Conservation (phyloP, 1,140 invertebrate species). For the Hermatobates lingyangjiaoensis region DNA sequence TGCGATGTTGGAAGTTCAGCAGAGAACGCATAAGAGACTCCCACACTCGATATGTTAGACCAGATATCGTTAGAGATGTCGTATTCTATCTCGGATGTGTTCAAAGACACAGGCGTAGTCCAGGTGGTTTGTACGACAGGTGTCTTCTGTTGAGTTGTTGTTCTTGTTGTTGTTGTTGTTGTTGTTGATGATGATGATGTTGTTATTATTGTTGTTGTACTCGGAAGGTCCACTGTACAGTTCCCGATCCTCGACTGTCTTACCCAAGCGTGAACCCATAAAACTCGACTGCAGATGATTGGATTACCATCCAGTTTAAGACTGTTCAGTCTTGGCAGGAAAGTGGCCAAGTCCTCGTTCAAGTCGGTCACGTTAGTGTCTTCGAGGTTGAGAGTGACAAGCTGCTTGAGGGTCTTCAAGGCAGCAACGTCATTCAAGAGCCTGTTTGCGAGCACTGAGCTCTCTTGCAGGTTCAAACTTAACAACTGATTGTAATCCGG, state of each 20-base stretch:
- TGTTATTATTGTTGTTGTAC: not conserved
- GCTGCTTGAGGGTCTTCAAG: slow-evolving; percentile 41
- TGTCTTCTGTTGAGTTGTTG: not conserved
- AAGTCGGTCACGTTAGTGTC: slow-evolving; percentile 38
- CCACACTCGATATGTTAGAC: slow-evolving; percentile 2
- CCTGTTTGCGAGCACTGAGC: slow-evolving; percentile 43
- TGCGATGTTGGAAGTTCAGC: slow-evolving; percentile 10
- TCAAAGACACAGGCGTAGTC: slow-evolving; percentile 6
- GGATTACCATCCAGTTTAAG: slow-evolving; percentile 38
- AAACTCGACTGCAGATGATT: slow-evolving; percentile 37
- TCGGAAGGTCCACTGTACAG: not conserved
- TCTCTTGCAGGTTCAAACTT: slow-evolving; percentile 49
- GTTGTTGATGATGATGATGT: not conserved
- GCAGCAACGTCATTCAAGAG: slow-evolving; percentile 47
- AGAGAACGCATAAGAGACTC: slow-evolving; percentile 9
- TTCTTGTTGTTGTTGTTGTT: not conserved
- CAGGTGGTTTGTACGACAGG: slow-evolving; percentile 25
- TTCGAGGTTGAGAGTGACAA: slow-evolving; percentile 47
- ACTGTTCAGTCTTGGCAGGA: slow-evolving; percentile 42
- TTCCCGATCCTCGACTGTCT: not conserved
- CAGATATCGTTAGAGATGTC: slow-evolving; percentile 9
- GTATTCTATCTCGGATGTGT: not conserved
- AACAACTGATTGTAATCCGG: slow-evolving; percentile 45
- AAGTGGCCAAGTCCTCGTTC: slow-evolving; percentile 42
- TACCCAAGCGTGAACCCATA: slow-evolving; percentile 44